Base-by-base conservation (phyloP, 2,888 invertebrate genomes). In the Dryocosmus kuriphilus region DNA sequence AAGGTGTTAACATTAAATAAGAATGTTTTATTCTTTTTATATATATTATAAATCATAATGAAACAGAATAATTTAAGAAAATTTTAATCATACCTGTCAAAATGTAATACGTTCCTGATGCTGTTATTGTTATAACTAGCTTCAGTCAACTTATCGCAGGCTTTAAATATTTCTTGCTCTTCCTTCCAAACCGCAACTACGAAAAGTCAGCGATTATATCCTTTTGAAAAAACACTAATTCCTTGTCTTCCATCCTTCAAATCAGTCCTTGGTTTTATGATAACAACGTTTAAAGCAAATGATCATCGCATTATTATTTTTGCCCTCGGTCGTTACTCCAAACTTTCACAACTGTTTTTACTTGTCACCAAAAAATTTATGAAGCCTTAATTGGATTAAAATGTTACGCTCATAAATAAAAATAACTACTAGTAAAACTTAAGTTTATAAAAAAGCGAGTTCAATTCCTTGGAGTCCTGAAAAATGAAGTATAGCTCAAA, bases 211-310 rank as follows among this genome's bases (percentile, higher is more conserved):
- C n/a, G 35, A 55, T 55, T 22, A 55, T 8, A 9, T 55, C 55
- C n/a, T 14, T n/a, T 3, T 2, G 2, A 41, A 41, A 55, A 55
- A 55, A 51, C 8, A 14, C 57, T 5, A 14, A 14, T 24, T 11
- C 57, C 14, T 57, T 57, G 6, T n/a, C 35, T 22, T 35, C 19
- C 30, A 30, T 61, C 16, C 27, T 61, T 27, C 63, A 35, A 19
- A 57, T 57, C n/a, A 57, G n/a, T 57, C 57, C 57, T 57, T 57
- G 57, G 24, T 11, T 57, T 57, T 57, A 57, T 57, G n/a, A 57
- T n/a, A 57, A 57, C 24, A 57, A 24, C 1, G 24, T 57, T 57
- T 57, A 24, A 22, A 57, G 14, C 11, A 24, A 8, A 57, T 57
- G 8, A 24, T 0, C 14, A 24, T 22, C 9, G 8, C 3, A 57